phyloP scores from a whole-genome alignment of 2,888 invertebrate genomes.

The Nomada ruficornis region DNA sequence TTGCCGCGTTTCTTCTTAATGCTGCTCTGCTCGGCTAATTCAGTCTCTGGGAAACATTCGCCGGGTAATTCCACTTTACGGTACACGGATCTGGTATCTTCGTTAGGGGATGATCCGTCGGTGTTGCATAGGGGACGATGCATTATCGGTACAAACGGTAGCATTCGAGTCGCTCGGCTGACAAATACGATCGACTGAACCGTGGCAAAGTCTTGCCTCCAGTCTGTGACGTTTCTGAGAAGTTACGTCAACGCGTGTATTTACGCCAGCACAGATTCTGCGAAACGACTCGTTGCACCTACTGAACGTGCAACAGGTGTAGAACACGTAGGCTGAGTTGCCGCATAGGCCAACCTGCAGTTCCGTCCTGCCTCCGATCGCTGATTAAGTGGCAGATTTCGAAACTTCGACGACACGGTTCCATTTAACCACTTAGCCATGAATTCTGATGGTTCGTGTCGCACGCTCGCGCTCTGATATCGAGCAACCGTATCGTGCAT shows the following conservation, averaged over 20 bases:
- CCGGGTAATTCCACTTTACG: background rate
- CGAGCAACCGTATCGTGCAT: background rate
- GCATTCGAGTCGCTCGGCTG: too few species aligned
- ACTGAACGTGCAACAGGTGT: slow-evolving; percentile 66
- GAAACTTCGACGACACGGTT: slow-evolving; percentile 34
- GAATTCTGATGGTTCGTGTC: slow-evolving; percentile 3
- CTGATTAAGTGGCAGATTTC: slow-evolving; percentile 60
- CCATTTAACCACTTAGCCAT: slow-evolving; percentile 41
- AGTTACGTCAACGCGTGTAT: background rate
- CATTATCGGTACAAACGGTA: background rate
- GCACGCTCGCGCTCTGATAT: too few species aligned
- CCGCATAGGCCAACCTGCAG: slow-evolving; percentile 49
- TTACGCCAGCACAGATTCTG: slow-evolving; percentile 12
- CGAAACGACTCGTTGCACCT: slow-evolving; percentile 46
- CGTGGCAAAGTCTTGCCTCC: background rate
- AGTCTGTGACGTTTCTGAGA: slow-evolving; percentile 4
- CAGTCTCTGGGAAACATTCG: background rate
- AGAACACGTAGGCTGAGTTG: slow-evolving; percentile 52
- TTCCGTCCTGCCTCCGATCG: slow-evolving; percentile 54
- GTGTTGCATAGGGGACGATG: background rate
- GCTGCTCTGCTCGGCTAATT: background rate
- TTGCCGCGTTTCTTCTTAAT: background rate
- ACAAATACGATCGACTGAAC: background rate
- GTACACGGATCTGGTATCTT: background rate
- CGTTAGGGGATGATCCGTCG: background rate